Conservation (phyloP, 2,888 invertebrate species). For the Agrenia bidenticulata region DNA sequence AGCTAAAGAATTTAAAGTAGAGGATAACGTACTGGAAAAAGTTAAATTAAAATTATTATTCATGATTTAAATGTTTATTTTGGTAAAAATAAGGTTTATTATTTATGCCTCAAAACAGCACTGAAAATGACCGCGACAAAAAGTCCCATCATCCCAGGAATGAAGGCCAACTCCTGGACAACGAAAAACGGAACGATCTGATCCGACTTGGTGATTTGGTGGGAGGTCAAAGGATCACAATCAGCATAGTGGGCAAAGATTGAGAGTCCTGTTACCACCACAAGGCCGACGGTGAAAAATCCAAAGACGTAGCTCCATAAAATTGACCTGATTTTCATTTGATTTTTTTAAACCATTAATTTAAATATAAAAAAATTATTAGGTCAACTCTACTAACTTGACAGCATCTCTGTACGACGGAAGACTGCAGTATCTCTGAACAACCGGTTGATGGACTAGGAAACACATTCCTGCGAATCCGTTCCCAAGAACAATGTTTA, state of each 20-base stretch:
- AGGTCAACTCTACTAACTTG: slow-evolving; percentile 19
- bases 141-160: slow-evolving; percentile 50
- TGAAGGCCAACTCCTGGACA: slow-evolving; percentile 40
- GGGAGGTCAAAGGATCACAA: slow-evolving; percentile 41
- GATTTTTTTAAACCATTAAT: no score
- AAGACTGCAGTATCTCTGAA: slow-evolving; percentile 49
- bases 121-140: slow-evolving; percentile 45
- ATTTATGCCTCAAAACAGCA: slow-evolving; percentile 49
- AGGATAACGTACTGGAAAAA: slow-evolving; percentile 45
- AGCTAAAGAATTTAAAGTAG: slow-evolving; percentile 45
- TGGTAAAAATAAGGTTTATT: no score
- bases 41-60: slow-evolving; percentile 2
- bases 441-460: slow-evolving; percentile 46
- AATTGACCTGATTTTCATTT: slow-evolving; percentile 8
- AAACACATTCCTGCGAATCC: slow-evolving; percentile 45
- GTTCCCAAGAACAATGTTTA: slow-evolving; percentile 47
- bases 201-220: slow-evolving; percentile 39
- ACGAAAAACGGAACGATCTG: slow-evolving; percentile 48
- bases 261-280: slow-evolving; percentile 45
- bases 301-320: slow-evolving; percentile 27
- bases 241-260: slow-evolving; percentile 41
- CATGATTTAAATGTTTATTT: neutral
- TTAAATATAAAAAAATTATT: neutral
- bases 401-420: slow-evolving; percentile 36
- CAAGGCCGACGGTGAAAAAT: slow-evolving; percentile 34